Conservation (phyloP, 2,113 vertebrate genomes). For the Sinocyclocheilus anophthalmus region DNA sequence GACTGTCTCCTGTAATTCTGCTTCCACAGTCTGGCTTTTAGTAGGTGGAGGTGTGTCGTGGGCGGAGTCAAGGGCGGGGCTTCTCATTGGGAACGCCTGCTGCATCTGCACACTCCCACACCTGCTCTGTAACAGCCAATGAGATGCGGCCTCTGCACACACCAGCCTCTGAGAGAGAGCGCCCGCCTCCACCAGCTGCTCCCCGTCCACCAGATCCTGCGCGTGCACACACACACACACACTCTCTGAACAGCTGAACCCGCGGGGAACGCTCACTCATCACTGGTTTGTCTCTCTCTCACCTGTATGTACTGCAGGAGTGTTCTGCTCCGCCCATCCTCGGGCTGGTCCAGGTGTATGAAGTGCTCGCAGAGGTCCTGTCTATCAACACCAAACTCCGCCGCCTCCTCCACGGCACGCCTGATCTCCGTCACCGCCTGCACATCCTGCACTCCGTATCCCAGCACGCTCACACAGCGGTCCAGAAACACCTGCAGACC, state of each 20-base stretch:
- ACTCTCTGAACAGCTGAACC: neutral
- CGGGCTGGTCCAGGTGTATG: constrained; percentile 64
- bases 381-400: constrained; percentile 77
- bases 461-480: constrained; percentile 55
- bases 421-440: constrained; percentile 71
- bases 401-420: constrained; percentile 69
- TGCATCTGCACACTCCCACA: neutral
- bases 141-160: constrained; percentile 67
- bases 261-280: neutral
- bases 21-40: neutral
- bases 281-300: neutral
- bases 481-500: constrained; percentile 54
- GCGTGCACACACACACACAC: constrained; percentile 9
- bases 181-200: constrained; percentile 81
- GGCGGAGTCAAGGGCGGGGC: neutral
- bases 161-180: constrained; percentile 74
- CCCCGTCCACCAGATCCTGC: constrained; percentile 67
- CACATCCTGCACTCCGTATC: constrained; percentile 75
- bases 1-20: neutral
- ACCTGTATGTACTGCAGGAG: constrained; percentile 79
- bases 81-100: neutral
- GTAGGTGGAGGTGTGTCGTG: neutral
- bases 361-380: constrained; percentile 70
- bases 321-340: constrained; percentile 65
- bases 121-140: constrained; percentile 78